Evolutionary conservation across 2,113 vertebrate genomes (phyloP).

Genomic region (Synodontis membranacea): DNA sequence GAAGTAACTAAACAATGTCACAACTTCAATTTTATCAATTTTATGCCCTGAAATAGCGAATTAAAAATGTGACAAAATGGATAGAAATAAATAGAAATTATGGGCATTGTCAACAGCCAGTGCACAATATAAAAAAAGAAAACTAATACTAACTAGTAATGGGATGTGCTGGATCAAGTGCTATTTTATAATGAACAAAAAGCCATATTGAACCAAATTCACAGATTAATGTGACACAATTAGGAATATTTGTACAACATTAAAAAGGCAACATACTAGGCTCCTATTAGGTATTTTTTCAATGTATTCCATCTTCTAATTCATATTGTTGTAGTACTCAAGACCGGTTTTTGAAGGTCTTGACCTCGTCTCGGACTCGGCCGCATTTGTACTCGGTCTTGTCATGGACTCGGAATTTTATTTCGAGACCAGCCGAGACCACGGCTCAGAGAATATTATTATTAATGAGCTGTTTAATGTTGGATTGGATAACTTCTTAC

Average conservation of each 20-base stretch:
- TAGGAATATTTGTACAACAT: not conserved
- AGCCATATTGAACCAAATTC: not conserved
- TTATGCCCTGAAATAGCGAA: not conserved
- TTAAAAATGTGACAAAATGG: not conserved
- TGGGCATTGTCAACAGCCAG: not conserved
- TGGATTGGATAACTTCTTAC: too few species aligned
- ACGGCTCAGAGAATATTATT: too few species aligned
- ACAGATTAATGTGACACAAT: not conserved
- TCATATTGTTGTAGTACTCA: too few species aligned
- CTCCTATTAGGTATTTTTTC: not conserved
- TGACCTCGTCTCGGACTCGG: too few species aligned
- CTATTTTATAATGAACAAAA: not conserved
- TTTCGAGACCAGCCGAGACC: too few species aligned
- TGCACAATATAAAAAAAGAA: not conserved
- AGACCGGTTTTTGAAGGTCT: too few species aligned
- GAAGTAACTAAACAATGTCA: not conserved
- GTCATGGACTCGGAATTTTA: too few species aligned
- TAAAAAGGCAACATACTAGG: not conserved
- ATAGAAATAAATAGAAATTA: not conserved
- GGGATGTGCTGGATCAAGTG: not conserved
- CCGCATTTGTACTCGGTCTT: too few species aligned
- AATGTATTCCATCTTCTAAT: not conserved
- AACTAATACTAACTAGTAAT: not conserved
- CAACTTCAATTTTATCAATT: not conserved
- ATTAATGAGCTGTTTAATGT: too few species aligned